Base-by-base conservation (phyloP, 2,113 vertebrate species). In the Fukomys damarensis region DNA sequence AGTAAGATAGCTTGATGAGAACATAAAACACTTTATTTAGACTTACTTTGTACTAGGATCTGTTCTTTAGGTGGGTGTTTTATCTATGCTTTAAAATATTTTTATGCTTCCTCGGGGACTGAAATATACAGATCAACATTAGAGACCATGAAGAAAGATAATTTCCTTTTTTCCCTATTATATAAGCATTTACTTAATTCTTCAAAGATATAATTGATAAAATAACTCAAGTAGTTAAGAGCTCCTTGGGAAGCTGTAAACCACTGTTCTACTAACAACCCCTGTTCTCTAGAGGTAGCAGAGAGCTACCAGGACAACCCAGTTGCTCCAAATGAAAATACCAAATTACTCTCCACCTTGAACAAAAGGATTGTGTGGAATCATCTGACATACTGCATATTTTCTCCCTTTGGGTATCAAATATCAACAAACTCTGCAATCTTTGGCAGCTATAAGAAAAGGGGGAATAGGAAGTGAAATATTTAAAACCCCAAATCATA, bases 121-220 rank as follows among this genome's bases (percentile, higher is more conserved):
- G 8, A 92, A 95, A 76, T 76, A 76, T 58, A 76, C 0, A 86
- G 7, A 86, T 49, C 38, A 95, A 72, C 30, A 68, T 56, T 79
- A 80, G 16, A 97, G 13, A 93, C 10, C 3, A 58, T 30, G 7
- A 26, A 77, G 86, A 79, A 85, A 86, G 14, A 58, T 28, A 38
- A 81, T 65, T 89, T 77, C 7, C 7, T 59, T 86, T 84, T 52
- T 74, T 79, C 59, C 16, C 5, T 83, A 2, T 83, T 61, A 6
- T 28, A 66, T 65, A 89, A 19, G 17, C 30, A 80, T 63, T 85
- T n/a, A 59, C 77, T 68, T 85, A 46, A 91, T 95, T 89, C 10
- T 56, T 88, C n/a, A 24, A 85, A 86, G 38, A 79, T 8, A 49
- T 49, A 83, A n/a, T 61, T 85, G 90, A 52, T 43, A 86, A 97